Evolutionary conservation across 2,797 vertebrate genomes (phyloP).

Genomic region (Luscinia megarhynchos): DNA sequence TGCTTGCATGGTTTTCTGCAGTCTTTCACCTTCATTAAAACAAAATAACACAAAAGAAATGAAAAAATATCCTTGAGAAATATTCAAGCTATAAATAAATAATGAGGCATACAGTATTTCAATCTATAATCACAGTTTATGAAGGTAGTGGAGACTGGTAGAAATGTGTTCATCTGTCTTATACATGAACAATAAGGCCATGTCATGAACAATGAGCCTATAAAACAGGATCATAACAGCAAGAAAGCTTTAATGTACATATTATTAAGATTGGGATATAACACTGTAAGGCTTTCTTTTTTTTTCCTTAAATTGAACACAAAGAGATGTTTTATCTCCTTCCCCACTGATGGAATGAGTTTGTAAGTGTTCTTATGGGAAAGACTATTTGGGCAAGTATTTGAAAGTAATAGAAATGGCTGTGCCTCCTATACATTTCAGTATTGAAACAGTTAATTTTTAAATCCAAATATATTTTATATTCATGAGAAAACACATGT

Average conservation of each 20-base stretch:
- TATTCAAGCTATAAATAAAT: conserved; percentile 28
- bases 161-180: conserved; percentile 19
- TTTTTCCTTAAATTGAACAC: background rate
- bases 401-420: background rate
- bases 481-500: background rate
- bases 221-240: conserved; percentile 25
- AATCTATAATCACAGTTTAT: conserved; percentile 40
- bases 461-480: background rate
- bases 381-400: background rate
- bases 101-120: conserved; percentile 16
- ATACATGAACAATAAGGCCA: background rate
- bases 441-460: conserved; percentile 17
- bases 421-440: background rate
- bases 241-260: conserved; percentile 34
- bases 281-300: background rate
- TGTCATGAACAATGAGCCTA: conserved; percentile 10
- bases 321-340: background rate
- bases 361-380: background rate
- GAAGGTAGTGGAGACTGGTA: background rate
- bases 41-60: background rate
- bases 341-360: background rate
- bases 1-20: background rate
- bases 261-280: conserved; percentile 11
- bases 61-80: background rate
- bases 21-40: background rate